Evolutionary conservation across 2,888 invertebrate species (phyloP), one percentile per base, ranked within the genome.

Genomic region (Drosophila buzzatii): DNA sequence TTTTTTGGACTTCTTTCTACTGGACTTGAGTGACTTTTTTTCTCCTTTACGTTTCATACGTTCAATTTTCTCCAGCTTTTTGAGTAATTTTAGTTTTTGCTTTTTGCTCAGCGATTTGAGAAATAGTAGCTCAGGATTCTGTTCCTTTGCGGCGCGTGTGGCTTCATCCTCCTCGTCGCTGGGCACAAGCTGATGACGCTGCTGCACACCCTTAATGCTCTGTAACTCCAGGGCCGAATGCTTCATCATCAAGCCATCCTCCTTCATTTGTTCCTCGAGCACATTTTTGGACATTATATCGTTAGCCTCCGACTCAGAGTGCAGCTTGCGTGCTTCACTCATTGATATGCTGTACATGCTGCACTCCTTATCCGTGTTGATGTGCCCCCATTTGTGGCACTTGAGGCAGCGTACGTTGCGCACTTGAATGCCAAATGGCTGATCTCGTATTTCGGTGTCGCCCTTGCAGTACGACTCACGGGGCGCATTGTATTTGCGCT

Each of bases 351-450:
- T 96, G 93, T 96, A 99, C 94, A 99, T 95, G 7, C 98, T 97
- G 93, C 99, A 99, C 93, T 99, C 99, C 89, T 98, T 97, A 92
- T 99, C 99, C 94, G 93, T 81, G 92, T 92, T 92, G 16, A 92
- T 92, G 92, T 99, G 99, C 10, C 99, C 99, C 99, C 99, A 99
- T 92, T 99, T 99, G 92, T 99, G 98, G 91, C 99, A 99, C 93
- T 99, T 99, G 69, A 99, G 98, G 91, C 99, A 99, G 39, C 99
- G 95, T 0, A 99, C 99, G 94, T 99, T 99, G 62, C 99, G 94
- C 3, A 99, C 99, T 93, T 98, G 96, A 89, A 99, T 99, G 42
- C 99, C 99, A 94, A 99, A 99, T 0, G 99, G 99, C 93, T 99
- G 99, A 94, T 99, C 99, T 69, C 98, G 95, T 89, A 99, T 99